Conservation (phyloP, 2,113 vertebrate genomes). For the Condylura cristata region DNA sequence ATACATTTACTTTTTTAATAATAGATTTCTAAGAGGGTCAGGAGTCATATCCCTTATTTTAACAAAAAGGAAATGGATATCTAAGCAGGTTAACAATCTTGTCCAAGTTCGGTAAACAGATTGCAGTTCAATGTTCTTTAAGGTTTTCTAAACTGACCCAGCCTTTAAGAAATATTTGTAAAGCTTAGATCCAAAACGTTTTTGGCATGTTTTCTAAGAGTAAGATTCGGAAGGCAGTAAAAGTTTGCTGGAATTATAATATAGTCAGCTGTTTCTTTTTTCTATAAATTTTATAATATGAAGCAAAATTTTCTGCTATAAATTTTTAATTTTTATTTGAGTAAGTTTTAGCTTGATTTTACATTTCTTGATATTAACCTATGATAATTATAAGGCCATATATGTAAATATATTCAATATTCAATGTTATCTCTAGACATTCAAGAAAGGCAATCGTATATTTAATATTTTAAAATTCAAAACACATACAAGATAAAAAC, state of each 20-base stretch:
- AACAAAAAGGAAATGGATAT: background rate
- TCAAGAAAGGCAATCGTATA: background rate
- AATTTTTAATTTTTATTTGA: conserved; percentile 30
- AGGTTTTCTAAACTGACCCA: background rate
- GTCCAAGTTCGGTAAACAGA: background rate
- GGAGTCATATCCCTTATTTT: background rate
- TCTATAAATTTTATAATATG: background rate
- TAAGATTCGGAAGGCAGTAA: background rate
- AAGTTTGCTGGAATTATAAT: background rate
- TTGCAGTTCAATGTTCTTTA: background rate
- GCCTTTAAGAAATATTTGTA: background rate
- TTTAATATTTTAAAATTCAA: background rate
- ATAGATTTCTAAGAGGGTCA: background rate
- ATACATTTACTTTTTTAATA: background rate
- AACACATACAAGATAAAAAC: background rate
- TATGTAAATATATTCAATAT: background rate
- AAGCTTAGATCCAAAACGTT: conserved; percentile 29
- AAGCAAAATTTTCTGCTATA: conserved; percentile 21
- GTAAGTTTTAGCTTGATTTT: background rate
- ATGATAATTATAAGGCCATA: background rate
- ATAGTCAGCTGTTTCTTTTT: background rate
- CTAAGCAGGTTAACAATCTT: background rate
- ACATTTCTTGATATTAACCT: background rate
- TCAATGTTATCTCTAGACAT: background rate
- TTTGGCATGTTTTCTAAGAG: conserved; percentile 47